Evolutionary conservation across 2,797 vertebrate genomes (phyloP).

Genomic region (Falco columbarius): DNA sequence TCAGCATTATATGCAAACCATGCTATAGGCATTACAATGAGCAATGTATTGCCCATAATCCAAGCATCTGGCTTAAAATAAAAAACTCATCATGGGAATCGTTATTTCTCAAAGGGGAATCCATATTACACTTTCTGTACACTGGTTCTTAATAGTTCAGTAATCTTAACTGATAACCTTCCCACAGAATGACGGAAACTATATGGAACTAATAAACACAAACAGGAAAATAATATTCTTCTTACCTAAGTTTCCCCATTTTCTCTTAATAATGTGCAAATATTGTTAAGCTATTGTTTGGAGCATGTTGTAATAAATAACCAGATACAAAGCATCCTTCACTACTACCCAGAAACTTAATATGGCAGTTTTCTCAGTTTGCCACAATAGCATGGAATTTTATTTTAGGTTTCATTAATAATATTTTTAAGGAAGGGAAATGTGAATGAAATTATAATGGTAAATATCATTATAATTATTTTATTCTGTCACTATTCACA

Average conservation of each 20-base stretch:
- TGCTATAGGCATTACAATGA: not conserved
- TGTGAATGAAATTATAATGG: not conserved
- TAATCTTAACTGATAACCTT: not conserved
- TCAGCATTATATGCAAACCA: not conserved
- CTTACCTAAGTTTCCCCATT: not conserved
- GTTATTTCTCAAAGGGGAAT: not conserved
- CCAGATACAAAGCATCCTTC: not conserved
- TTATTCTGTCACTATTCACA: not conserved
- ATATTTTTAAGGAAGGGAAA: not conserved
- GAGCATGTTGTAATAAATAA: not conserved
- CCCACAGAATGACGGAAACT: not conserved
- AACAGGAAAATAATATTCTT: not conserved
- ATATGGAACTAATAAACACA: not conserved
- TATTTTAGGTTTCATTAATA: not conserved
- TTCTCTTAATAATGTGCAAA: not conserved
- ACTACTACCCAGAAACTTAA: not conserved
- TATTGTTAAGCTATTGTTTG: not conserved
- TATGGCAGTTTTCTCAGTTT: not conserved
- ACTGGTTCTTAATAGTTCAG: not conserved
- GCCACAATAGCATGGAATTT: not conserved
- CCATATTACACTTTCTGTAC: not conserved
- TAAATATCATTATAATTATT: not conserved
- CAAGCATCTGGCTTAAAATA: conserved; percentile 18
- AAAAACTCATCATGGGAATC: not conserved
- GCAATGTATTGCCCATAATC: not conserved